Evolutionary conservation across 2,888 invertebrate species (phyloP), one percentile per base, ranked within the genome.

Genomic region (Tinea semifulvella): DNA sequence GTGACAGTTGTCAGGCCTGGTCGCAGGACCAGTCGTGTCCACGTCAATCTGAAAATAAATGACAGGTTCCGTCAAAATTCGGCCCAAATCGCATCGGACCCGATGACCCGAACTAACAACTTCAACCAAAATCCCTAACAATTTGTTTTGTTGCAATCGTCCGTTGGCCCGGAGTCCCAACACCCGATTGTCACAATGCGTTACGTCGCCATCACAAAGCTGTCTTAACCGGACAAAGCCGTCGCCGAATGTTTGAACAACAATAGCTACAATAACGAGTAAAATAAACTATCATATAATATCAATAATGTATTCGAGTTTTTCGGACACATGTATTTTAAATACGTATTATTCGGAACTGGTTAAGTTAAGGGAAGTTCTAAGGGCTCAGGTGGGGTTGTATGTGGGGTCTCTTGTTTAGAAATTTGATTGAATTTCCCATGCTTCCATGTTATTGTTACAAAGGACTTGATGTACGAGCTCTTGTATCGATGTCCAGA

Each of bases 271-370:
- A 68, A 65, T 64, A 57, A 56, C 56, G 48, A 54, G 64, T 63
- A 73, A 79, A 79, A 74, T 79, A 79, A 77, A 79, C 77, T 77
- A 76, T 77, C 77, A 75, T 77, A 76, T 71, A 79, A 79, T 79
- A 77, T 77, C 79, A 77, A 79, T 77, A 77, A 74, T 77, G 72
- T 65, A 73, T 74, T 68, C 68, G 65, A 56, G 60, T 56, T 19
- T 7, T 64, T 58, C 69, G 66, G 70, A 79, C 77, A 79, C 73
- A 77, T 79, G 77, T 80, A 76, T 77, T 77, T 77, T 76, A 79
- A 79, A 77, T 69, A 72, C 67, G 65, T 72, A 77, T 79, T 80
- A 76, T 80, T 64, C 53, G 61, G 60, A 77, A 80, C 80, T 73
- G 71, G 80, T 79, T 79, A 61, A 61, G 57, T 58, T 49, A 56